These are phyloP conservation scores for Callaeas wilsoni DNA, from an alignment of 2,113 vertebrate genomes.

Conservation along the genomic window DNA sequence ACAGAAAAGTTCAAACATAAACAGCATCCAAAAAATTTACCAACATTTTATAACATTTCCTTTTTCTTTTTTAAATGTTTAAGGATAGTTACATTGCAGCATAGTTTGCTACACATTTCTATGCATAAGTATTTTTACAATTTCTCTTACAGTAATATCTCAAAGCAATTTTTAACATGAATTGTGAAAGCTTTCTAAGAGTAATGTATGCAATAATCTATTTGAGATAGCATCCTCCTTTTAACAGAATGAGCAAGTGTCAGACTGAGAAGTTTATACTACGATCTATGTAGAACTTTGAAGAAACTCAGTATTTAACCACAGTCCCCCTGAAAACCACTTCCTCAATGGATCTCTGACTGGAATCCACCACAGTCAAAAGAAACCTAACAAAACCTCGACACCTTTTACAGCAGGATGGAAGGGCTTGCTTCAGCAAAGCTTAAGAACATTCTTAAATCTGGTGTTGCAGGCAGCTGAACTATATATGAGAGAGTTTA, in stretches of 20 bases:
- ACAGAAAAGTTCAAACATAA: slow-evolving; percentile 80
- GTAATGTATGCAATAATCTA: background rate
- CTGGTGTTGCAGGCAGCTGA: background rate
- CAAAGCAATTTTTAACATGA: background rate
- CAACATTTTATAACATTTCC: slow-evolving; percentile 71
- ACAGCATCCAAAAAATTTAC: slow-evolving; percentile 78
- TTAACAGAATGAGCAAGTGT: background rate
- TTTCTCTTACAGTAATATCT: background rate
- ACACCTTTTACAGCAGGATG: background rate
- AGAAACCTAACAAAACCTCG: background rate
- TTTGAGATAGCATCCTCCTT: background rate
- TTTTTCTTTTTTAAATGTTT: slow-evolving; percentile 38
- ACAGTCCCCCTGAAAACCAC: background rate
- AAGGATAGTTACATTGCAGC: background rate
- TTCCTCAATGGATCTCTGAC: background rate
- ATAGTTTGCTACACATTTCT: background rate
- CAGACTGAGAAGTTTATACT: background rate
- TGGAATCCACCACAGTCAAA: background rate
- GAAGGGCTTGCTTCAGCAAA: background rate
- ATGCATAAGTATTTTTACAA: background rate
- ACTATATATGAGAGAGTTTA: background rate
- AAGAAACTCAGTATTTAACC: background rate
- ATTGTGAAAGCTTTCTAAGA: background rate
- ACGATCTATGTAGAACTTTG: background rate
- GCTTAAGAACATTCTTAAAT: background rate